These are phyloP conservation scores for Holothuria glaberrima DNA, from an alignment of 35 echinoderm and acorn worm species.

Conservation along the genomic window DNA sequence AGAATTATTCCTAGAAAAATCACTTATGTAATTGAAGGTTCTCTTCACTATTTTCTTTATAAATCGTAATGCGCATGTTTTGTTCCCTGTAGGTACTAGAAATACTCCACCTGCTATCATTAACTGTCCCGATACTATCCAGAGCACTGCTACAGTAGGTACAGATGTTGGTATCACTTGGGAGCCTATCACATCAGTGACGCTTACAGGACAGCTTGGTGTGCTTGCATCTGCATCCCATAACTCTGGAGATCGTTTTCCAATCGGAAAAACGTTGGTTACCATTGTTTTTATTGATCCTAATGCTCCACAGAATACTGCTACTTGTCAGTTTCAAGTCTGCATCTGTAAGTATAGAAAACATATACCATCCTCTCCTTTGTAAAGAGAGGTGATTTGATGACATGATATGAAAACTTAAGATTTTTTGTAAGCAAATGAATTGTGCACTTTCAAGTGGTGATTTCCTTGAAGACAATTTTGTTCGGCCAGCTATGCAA, in stretches of 20 bases:
- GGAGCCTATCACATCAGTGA: background rate
- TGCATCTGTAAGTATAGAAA: conserved; percentile 20
- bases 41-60: too few species aligned
- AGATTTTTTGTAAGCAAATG: too few species aligned
- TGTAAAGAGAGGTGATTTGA: too few species aligned
- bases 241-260: background rate
- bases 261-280: background rate
- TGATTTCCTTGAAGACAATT: too few species aligned
- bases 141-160: background rate
- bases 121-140: background rate
- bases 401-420: too few species aligned
- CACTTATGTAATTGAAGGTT: too few species aligned
- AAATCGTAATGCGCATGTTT: too few species aligned
- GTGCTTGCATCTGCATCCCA: background rate
- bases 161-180: background rate
- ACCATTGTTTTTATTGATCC: conserved; percentile 3
- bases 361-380: too few species aligned
- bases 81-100: background rate
- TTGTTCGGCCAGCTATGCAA: too few species aligned
- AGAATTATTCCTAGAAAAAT: too few species aligned
- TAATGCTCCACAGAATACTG: background rate
- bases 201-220: background rate
- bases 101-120: conserved; percentile 2
- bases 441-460: too few species aligned
- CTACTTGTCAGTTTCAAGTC: background rate